A percentile compares a stretch with the other conserved stretches of the same genome.
These are phyloP conservation scores for Girardinus metallicus DNA, from an alignment of 2,797 vertebrate genomes.

Conservation along the genomic window DNA sequence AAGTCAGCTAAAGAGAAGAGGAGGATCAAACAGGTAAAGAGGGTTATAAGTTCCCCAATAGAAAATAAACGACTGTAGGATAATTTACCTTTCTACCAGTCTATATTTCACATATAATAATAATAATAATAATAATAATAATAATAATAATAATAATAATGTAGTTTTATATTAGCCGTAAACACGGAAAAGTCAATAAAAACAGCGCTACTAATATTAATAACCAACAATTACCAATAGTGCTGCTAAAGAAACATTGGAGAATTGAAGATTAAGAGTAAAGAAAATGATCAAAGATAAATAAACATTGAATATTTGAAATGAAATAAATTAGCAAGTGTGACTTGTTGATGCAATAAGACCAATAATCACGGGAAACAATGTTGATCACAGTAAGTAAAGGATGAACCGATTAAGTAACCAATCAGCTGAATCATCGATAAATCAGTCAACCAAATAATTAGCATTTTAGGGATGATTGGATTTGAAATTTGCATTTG, in stretches of 20 bases:
- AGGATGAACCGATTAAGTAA: background rate
- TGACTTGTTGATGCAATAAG: background rate
- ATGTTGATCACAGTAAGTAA: background rate
- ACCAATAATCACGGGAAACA: background rate
- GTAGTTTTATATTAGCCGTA: too few relatives aligned
- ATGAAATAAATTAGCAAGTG: background rate
- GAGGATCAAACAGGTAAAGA: constrained; percentile 39
- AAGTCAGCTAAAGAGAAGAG: constrained; percentile 2
- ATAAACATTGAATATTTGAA: background rate
- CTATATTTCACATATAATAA: background rate
- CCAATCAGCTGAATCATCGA: background rate
- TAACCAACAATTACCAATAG: background rate
- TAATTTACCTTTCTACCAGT: background rate
- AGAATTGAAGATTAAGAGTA: background rate
- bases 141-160: too few relatives aligned
- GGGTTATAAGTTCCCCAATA: background rate
- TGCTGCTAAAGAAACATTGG: background rate
- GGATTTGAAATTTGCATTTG: background rate
- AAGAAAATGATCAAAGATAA: background rate
- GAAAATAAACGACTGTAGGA: background rate
- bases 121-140: too few relatives aligned
- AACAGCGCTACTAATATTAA: background rate
- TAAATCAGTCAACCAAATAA: background rate
- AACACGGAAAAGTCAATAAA: background rate
- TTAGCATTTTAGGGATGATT: background rate